Evolutionary conservation across 2,888 invertebrate species (phyloP), one percentile per base, ranked within the genome.

Genomic region (Tiphia femorata): DNA sequence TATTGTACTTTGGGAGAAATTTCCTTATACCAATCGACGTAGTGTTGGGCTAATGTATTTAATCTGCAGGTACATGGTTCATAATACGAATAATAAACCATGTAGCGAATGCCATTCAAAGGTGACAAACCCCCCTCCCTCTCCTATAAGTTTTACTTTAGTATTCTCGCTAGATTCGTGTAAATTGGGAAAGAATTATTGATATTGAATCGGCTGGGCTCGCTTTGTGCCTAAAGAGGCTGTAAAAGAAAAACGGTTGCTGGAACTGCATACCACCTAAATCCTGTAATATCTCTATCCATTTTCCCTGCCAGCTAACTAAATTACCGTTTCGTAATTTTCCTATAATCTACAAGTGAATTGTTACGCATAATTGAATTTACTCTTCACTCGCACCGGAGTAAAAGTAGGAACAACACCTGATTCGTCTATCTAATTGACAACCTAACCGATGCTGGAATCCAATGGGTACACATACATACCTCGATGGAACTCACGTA

Each of bases 151-250:
- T 42, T 17, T 43, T 37, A 53, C 17, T 44, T 58, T 42, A 29
- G 40, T 43, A 40, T n/a, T 41, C 58, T 54, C 62, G 51, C 48
- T 62, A 65, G 59, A 61, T 62, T 37, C 47, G 65, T 56, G 64
- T 70, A 72, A 62, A 69, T 64, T 54, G 53, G 44, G 49, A 50
- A 35, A 59, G 40, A 52, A 66, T 53, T 53, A 62, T 70, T 63
- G 67, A 67, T 72, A 67, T 64, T 72, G 70, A 72, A 67, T 56
- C 56, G 70, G 70, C 70, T 72, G 77, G 77, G 77, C 78, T 80
- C 77, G 76, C 73, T 76, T 73, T 76, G 81, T 73, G 78, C 82
- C 82, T 83, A 81, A 73, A 78, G 77, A 76, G 76, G 81, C 80
- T 82, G 81, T 70, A 81, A 82, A 81, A 78, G 63, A 76, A 77